A percentile compares a stretch with the other conserved stretches of the same genome.
These are phyloP conservation scores for Epinotia bilunana DNA, from an alignment of 2,888 invertebrate genomes.

Conservation along the genomic window DNA sequence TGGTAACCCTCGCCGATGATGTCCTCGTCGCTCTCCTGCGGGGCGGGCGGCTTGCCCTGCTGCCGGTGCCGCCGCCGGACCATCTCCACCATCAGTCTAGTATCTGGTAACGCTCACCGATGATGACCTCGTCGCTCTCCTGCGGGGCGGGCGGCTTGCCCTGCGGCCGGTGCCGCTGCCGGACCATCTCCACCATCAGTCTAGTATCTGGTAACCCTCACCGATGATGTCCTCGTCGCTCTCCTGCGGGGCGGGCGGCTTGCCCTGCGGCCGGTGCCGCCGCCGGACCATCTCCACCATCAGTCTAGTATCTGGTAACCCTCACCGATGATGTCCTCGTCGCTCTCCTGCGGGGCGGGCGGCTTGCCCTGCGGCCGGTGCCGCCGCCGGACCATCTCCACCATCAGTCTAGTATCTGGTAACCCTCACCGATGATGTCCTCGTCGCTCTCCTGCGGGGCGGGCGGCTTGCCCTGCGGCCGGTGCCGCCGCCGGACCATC, in stretches of 20 bases:
- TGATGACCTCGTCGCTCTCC: background rate
- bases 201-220: background rate
- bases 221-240: background rate
- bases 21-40: background rate
- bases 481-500: background rate
- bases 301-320: background rate
- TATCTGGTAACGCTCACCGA: background rate
- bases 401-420: background rate
- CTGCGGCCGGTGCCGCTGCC: background rate
- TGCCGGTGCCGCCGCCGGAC: background rate
- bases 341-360: background rate
- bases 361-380: background rate
- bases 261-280: background rate
- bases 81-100: background rate
- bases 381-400: background rate
- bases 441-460: background rate
- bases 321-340: background rate
- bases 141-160: background rate
- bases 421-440: background rate
- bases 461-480: background rate
- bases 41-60: background rate
- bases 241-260: background rate
- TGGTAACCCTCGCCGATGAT: conserved; percentile 58
- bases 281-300: background rate
- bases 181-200: background rate